Conservation (phyloP, 2,797 vertebrate genomes). For the Manis crassicaudata region DNA sequence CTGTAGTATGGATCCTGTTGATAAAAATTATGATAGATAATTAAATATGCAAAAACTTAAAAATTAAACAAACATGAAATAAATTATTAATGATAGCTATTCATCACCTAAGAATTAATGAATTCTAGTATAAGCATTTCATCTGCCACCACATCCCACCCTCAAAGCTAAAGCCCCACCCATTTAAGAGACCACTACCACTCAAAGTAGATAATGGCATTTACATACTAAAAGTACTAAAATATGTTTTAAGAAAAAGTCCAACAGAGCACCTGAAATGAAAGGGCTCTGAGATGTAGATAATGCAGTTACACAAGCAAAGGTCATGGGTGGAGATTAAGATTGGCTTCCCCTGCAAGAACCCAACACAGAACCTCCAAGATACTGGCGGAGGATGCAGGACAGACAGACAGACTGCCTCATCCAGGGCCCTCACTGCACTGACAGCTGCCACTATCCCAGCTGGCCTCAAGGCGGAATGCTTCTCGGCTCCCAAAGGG, state of each 20-base stretch:
- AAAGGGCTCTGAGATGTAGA: background rate
- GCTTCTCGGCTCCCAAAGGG: background rate
- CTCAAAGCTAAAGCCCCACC: constrained; percentile 38
- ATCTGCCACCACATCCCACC: background rate
- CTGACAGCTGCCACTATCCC: background rate
- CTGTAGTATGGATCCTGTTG: constrained; percentile 94
- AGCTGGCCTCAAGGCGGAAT: background rate
- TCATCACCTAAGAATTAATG: constrained; percentile 36
- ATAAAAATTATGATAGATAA: constrained; percentile 59
- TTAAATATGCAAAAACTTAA: constrained; percentile 39
- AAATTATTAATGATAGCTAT: background rate
- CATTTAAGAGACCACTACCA: constrained; percentile 83
- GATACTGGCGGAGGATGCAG: background rate
- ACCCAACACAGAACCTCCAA: background rate
- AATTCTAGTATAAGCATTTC: background rate
- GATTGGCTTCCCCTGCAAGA: background rate
- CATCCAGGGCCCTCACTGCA: background rate
- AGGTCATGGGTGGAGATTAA: background rate
- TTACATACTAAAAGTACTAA: constrained; percentile 79
- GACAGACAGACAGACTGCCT: too few species aligned
- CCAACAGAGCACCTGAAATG: constrained; percentile 13
- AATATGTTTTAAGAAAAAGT: background rate
- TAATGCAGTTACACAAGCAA: background rate
- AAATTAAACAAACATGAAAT: constrained; percentile 36
- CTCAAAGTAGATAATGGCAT: constrained; percentile 94